Conservation (phyloP, 2,797 vertebrate species). For the Apogon talboti region DNA sequence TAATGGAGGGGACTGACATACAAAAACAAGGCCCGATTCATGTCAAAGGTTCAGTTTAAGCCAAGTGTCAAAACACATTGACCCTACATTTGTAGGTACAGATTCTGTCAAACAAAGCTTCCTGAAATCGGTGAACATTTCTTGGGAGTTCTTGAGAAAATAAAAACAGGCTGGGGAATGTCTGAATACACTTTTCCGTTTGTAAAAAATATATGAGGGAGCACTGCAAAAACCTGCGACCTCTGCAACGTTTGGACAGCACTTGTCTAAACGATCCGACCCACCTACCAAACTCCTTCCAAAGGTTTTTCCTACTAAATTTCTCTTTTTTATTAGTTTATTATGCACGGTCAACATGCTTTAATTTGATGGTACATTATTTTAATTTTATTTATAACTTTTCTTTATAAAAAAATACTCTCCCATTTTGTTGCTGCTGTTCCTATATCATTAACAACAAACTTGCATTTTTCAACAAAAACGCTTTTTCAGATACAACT, state of each 20-base stretch:
- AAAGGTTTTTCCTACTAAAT: not conserved
- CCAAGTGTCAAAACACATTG: conserved; percentile 52
- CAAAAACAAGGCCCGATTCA: conserved; percentile 54
- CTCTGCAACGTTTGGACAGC: conserved; percentile 9
- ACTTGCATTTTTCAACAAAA: conserved; percentile 4
- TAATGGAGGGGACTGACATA: conserved; percentile 31
- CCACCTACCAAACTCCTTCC: too few relatives aligned
- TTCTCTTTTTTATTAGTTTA: not conserved
- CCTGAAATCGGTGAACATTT: conserved; percentile 15
- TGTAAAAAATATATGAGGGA: conserved; percentile 10
- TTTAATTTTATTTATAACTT: too few relatives aligned
- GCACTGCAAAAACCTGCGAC: conserved; percentile 10
- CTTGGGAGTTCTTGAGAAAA: conserved; percentile 12
- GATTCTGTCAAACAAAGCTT: conserved; percentile 37
- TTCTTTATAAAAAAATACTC: too few relatives aligned
- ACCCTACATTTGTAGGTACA: conserved; percentile 2
- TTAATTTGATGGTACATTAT: not conserved
- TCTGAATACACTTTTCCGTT: conserved; percentile 35
- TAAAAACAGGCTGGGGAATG: conserved; percentile 18
- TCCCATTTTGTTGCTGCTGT: too few relatives aligned
- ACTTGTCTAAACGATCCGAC: not conserved
- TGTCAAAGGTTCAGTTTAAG: conserved; percentile 50
- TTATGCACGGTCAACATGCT: not conserved
- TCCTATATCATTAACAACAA: not conserved
- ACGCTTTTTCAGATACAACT: not conserved